Base-by-base conservation (phyloP, 1,140 invertebrate genomes). In the Eulimnadia texana region DNA sequence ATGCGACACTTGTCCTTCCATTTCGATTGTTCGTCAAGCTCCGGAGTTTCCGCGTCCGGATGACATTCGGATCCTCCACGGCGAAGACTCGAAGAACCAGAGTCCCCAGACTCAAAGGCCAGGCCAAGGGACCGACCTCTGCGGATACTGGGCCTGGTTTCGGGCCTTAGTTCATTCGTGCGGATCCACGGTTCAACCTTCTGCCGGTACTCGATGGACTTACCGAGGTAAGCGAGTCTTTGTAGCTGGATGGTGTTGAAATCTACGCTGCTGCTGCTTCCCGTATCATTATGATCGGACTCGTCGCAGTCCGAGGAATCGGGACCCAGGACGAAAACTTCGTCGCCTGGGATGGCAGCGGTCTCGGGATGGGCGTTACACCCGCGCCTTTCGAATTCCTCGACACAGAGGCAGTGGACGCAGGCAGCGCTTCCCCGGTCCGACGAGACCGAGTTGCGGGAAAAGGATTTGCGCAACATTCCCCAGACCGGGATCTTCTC, bases 311-410 rank as follows among this genome's bases (percentile, higher is more conserved):
- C n/a, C n/a, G 52, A 25, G 13, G 25, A 22, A 9, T 53, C 52
- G 33, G 33, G 33, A 9, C 6, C 23, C 54, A 50, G 16, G 29
- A 29, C 1, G 54, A 19, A 42, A 79, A 74, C 54, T 77, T 76
- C 23, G 78, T 77, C n/a, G n/a, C n/a, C n/a, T n/a, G n/a, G 29
- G 79, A 78, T 50, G 78, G 78, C 0, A 70, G 73, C 2, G 74
- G 75, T 6, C 77, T 77, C 22, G 76, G 77, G 33, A 70, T 74
- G 73, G 73, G 42, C 19, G 25, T 42, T 42, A 16, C 33, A 42
- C 6, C 33, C 6, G 6, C 33, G 77, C 0, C 61, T 67, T 16
- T 71, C 71, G 60, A 72, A 76, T 58, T 76, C 74, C 24, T 74
- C 72, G 9, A 84, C 67, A 67, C 81, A 80, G 10, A 59, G 50